Evolutionary conservation across 2,113 vertebrate genomes (phyloP).

Genomic region (Corydoras maculifer): DNA sequence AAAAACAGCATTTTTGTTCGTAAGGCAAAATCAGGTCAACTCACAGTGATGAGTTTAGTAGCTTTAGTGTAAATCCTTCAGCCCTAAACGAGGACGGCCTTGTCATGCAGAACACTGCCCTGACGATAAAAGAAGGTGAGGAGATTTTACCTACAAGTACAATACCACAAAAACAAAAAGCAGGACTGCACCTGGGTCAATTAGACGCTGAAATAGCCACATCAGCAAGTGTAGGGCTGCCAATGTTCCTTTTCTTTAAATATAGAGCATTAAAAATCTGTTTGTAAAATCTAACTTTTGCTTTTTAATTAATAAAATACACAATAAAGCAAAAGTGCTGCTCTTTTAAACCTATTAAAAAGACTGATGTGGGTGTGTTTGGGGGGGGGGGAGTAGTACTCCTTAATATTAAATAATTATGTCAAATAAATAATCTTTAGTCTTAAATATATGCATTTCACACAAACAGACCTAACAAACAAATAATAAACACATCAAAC

Average conservation of each 20-base stretch:
- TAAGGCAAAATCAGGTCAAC: slow-evolving; percentile 78
- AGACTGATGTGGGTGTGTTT: slow-evolving; percentile 1
- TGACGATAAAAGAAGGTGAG: too few relatives aligned
- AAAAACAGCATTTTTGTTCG: slow-evolving; percentile 64
- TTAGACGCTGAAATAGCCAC: neutral
- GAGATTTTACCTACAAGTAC: too few relatives aligned
- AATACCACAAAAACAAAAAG: too few relatives aligned
- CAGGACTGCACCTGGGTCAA: too few relatives aligned
- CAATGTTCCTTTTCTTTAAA: neutral
- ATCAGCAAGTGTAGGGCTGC: neutral
- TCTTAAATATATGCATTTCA: slow-evolving; percentile 29
- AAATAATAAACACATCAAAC: too few relatives aligned
- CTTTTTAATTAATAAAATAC: slow-evolving; percentile 8
- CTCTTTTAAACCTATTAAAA: slow-evolving; percentile 29
- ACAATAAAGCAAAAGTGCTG: slow-evolving; percentile 18
- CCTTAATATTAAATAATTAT: slow-evolving; percentile 38
- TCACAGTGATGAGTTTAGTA: slow-evolving; percentile 72
- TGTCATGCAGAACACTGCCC: slow-evolving; percentile 11
- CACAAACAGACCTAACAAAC: slow-evolving; percentile 8
- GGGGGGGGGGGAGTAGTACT: slow-evolving; percentile 41
- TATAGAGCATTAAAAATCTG: neutral
- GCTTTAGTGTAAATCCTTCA: slow-evolving; percentile 50
- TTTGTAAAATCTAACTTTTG: slow-evolving; percentile 9
- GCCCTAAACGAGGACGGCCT: slow-evolving; percentile 38
- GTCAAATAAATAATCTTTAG: slow-evolving; percentile 28